These are phyloP conservation scores for Phaedon cochleariae DNA, from an alignment of 2,888 invertebrate genomes.

Conservation along the genomic window DNA sequence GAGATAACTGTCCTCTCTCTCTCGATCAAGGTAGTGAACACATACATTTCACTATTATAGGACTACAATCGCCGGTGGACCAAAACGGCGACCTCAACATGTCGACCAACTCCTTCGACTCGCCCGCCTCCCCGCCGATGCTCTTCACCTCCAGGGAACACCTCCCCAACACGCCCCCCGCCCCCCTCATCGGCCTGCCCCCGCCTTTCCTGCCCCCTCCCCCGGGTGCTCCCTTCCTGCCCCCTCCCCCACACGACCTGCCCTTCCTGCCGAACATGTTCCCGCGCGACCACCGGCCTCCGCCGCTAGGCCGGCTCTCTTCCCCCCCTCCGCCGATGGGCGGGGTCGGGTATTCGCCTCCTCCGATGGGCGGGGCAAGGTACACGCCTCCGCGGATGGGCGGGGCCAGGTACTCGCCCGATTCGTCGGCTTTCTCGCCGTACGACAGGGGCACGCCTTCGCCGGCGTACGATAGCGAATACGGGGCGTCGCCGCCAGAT, in stretches of 20 bases:
- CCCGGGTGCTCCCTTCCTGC: slow-evolving; percentile 72
- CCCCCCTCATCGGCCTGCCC: slow-evolving; percentile 63
- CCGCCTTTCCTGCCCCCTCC: slow-evolving; percentile 72
- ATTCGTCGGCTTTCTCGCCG: slow-evolving; percentile 56
- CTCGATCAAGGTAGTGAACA: too few species aligned
- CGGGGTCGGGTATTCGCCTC: too few species aligned
- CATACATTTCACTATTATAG: too few species aligned
- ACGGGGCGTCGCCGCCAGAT: slow-evolving; percentile 70
- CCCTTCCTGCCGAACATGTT: slow-evolving; percentile 63
- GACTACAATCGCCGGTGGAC: slow-evolving; percentile 66
- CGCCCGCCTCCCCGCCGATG: slow-evolving; percentile 61
- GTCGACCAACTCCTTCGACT: slow-evolving; percentile 63
- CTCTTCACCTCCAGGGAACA: slow-evolving; percentile 59
- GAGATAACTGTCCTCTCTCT: too few species aligned
- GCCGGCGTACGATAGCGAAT: slow-evolving; percentile 69
- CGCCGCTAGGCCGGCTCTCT: slow-evolving; percentile 66
- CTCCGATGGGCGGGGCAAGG: too few species aligned
- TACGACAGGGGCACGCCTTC: slow-evolving; percentile 72
- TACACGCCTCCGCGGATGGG: slow-evolving; percentile 67
- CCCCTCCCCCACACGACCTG: slow-evolving; percentile 61
- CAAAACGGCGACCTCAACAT: slow-evolving; percentile 63
- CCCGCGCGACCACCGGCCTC: slow-evolving; percentile 65
- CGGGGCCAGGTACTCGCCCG: slow-evolving; percentile 67
- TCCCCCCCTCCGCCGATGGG: slow-evolving; percentile 62
- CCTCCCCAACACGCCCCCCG: slow-evolving; percentile 62